phyloP scores from a whole-genome alignment of 1,140 invertebrate species.

The Trichonephila inaurata region DNA sequence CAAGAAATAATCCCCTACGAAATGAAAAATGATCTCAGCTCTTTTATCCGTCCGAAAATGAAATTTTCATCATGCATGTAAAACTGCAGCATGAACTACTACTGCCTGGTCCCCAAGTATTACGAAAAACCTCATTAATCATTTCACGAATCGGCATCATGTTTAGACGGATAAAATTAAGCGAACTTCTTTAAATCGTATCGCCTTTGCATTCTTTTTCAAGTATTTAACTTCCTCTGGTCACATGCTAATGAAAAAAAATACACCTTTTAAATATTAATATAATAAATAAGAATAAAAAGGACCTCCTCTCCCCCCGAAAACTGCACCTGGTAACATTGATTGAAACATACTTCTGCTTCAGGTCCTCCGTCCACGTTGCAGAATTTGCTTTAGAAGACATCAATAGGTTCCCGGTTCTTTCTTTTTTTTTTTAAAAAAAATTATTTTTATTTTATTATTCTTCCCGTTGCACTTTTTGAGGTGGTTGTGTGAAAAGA shows the following conservation, averaged over 20 bases:
- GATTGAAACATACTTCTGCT: slow-evolving; percentile 74
- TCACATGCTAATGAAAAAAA: not conserved
- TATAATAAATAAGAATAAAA: not conserved
- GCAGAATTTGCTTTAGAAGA: slow-evolving; percentile 6
- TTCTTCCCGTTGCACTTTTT: slow-evolving; percentile 1
- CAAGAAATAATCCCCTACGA: too few relatives aligned
- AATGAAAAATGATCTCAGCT: too few relatives aligned
- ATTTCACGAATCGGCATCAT: not conserved
- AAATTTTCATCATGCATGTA: too few relatives aligned
- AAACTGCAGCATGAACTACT: too few relatives aligned
- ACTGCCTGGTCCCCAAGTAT: not conserved
- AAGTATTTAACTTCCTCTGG: too few relatives aligned
- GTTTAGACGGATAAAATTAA: slow-evolving; percentile 47
- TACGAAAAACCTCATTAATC: not conserved
- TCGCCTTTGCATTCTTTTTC: not conserved
- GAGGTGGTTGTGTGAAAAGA: not conserved
- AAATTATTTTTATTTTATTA: slow-evolving; percentile 21
- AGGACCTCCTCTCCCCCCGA: not conserved
- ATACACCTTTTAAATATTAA: not conserved
- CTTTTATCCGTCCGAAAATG: too few relatives aligned
- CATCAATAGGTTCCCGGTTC: slow-evolving; percentile 55
- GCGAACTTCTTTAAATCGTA: slow-evolving; percentile 11
- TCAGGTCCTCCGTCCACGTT: slow-evolving; percentile 23
- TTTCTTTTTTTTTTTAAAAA: not conserved
- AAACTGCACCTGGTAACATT: slow-evolving; percentile 70